Base-by-base conservation (phyloP, 1,140 invertebrate genomes). In the Acromyrmex charruanus region DNA sequence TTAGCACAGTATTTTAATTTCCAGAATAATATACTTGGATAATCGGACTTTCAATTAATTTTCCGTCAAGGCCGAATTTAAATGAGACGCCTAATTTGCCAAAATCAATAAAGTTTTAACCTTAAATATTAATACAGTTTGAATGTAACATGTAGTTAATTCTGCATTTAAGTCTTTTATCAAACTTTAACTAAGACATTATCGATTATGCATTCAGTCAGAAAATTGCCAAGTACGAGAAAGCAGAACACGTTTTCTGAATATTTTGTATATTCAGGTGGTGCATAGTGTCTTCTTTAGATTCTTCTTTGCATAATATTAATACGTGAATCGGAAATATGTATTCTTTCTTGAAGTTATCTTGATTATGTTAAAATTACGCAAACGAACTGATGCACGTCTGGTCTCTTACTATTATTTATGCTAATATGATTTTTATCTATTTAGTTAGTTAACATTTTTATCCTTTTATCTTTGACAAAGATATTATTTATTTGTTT, bases 361-460 rank as follows among this genome's bases (percentile, higher is more conserved):
- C 3, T 66, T 66, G 59, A 49, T 65, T 79, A 79, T 51, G 39
- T 79, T 18, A 79, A 66, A 16, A 79, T 79, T 66, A 51, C 35
- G 0, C 59, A 58, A 14, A 5, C 55, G 21, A 69, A 81, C 16
- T 18, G 49, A 65, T 66, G 2, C 4, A 39, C 18, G 7, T 71
- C 49, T 69, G 44, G 2, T 14, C 12, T 65, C 39, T 80, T 35
- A n/a, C 28, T 28, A 77, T 59, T 25, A 28, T 49, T n/a, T 51
- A 51, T 51, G 1, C 35, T 28, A 44, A 39, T 77, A 25, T 61
- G 4, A 39, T 53, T 35, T 5, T 63, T 77, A 49, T 65, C 39
- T 12, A 25, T 12, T 44, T 18, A 49, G 0, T 18, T 31, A 35
- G 4, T 81, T 55, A 28, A 55, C 14, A 55, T 31, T 35, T 69